A percentile compares a stretch with the other conserved stretches of the same genome.
phyloP scores from a whole-genome alignment of 2,797 vertebrate species.

The Periophthalmus magnuspinnatus region DNA sequence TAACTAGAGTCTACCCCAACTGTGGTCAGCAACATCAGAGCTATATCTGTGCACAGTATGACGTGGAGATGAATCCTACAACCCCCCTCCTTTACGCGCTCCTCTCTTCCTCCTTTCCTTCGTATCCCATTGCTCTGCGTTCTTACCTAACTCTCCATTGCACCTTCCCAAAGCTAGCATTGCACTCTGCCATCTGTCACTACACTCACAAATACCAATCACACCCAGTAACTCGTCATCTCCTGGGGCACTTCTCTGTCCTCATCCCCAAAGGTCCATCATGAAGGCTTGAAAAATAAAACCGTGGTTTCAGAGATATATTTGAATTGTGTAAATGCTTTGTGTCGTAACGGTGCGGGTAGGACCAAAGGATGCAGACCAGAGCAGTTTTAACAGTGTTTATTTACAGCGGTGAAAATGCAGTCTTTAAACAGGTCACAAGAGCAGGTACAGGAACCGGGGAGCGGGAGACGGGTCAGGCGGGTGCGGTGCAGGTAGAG shows the following conservation, averaged over 20 bases:
- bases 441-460: no score
- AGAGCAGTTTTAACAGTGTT: no score
- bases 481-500: no score
- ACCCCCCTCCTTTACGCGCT: conserved; percentile 40
- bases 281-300: background rate
- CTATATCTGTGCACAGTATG: conserved; percentile 66
- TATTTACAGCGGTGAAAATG: no score
- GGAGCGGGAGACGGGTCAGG: no score
- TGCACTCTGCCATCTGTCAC: conserved; percentile 79
- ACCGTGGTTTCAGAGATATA: background rate
- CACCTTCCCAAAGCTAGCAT: conserved; percentile 57
- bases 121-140: conserved; percentile 17
- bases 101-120: conserved; percentile 25
- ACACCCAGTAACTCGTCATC: conserved; percentile 31
- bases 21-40: conserved; percentile 69
- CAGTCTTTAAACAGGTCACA: no score
- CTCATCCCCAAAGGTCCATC: conserved; percentile 21
- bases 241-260: conserved; percentile 24
- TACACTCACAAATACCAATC: conserved; percentile 64
- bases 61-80: conserved; percentile 47
- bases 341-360: no score
- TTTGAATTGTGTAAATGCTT: background rate
- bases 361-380: no score
- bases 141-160: conserved; percentile 52
- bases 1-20: conserved; percentile 45